Percentiles rank a stretch among this genome's conserved stretches.
Evolutionary conservation across 2,113 vertebrate species (phyloP).

Genomic region (Lophochroa leadbeateri): DNA sequence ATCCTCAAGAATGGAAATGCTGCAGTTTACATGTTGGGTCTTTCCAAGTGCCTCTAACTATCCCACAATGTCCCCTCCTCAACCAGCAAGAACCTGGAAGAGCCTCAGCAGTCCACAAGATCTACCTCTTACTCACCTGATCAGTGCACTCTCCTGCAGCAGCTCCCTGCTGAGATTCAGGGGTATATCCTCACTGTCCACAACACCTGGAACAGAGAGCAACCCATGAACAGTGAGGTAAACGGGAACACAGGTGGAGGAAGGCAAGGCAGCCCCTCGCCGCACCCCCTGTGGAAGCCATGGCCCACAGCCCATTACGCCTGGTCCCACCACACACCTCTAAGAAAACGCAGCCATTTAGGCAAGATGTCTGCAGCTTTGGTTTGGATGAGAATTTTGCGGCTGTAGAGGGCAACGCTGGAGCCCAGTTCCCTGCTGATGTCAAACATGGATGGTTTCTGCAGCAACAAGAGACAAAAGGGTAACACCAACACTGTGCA

Average conservation of each 20-base stretch:
- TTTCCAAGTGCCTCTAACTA: background rate
- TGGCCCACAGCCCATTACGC: accelerated
- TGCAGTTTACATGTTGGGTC: background rate
- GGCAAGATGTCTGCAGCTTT: slow-evolving; percentile 92
- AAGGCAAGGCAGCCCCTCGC: background rate
- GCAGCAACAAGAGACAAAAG: background rate
- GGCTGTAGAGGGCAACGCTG: slow-evolving; percentile 90
- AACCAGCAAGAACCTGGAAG: background rate
- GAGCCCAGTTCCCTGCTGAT: slow-evolving; percentile 94
- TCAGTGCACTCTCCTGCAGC: slow-evolving; percentile 92
- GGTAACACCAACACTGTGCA: background rate
- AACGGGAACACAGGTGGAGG: background rate
- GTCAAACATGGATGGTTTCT: slow-evolving; percentile 97
- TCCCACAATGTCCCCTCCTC: too few relatives aligned
- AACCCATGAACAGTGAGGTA: background rate
- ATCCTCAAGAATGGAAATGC: background rate
- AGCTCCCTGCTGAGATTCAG: slow-evolving; percentile 97
- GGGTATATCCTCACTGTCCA: slow-evolving; percentile 98
- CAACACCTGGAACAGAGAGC: slow-evolving; percentile 82
- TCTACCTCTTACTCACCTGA: slow-evolving; percentile 79
- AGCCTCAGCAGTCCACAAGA: background rate
- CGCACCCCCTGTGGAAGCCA: background rate
- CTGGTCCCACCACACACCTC: slow-evolving; percentile 76
- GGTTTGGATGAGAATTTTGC: slow-evolving; percentile 95
- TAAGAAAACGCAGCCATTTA: slow-evolving; percentile 94